These are phyloP conservation scores for Trypoxylus dichotomus DNA, from an alignment of 1,140 invertebrate genomes.

Conservation along the genomic window DNA sequence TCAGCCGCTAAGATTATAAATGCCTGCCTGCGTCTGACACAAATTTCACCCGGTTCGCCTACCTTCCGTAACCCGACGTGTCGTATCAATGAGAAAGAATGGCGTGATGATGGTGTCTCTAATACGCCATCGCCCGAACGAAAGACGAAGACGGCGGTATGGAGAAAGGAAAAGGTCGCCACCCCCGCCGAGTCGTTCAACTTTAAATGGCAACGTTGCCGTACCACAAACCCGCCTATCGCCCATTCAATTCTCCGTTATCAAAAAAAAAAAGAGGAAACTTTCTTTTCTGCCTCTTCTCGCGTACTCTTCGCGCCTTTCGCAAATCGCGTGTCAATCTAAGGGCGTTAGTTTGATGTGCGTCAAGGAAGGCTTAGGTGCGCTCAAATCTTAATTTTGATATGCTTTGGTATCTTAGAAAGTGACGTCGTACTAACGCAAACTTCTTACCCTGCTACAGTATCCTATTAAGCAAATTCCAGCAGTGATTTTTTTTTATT, in stretches of 20 bases:
- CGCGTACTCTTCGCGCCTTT: not conserved
- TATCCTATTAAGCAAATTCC: no score
- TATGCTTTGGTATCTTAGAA: no score
- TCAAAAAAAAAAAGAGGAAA: not conserved
- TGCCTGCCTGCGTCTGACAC: not conserved
- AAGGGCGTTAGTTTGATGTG: not conserved
- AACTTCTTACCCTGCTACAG: no score
- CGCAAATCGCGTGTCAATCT: not conserved
- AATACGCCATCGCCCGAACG: not conserved
- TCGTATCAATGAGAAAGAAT: constrained; percentile 2
- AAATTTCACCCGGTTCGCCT: not conserved
- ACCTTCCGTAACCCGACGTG: not conserved
- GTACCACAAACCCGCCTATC: constrained; percentile 1
- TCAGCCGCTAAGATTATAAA: not conserved
- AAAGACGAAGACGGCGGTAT: not conserved
- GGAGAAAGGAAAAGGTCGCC: not conserved
- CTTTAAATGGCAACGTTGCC: not conserved
- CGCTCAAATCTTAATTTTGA: no score
- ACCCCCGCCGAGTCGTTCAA: constrained; percentile 1
- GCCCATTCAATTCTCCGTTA: not conserved
- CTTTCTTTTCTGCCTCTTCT: not conserved
- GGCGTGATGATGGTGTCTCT: not conserved
- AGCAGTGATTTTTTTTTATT: no score
- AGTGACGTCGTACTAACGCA: no score
- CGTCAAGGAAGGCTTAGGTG: no score